Evolutionary conservation across 2,888 invertebrate species (phyloP).

Genomic region (Antheraea yamamai): DNA sequence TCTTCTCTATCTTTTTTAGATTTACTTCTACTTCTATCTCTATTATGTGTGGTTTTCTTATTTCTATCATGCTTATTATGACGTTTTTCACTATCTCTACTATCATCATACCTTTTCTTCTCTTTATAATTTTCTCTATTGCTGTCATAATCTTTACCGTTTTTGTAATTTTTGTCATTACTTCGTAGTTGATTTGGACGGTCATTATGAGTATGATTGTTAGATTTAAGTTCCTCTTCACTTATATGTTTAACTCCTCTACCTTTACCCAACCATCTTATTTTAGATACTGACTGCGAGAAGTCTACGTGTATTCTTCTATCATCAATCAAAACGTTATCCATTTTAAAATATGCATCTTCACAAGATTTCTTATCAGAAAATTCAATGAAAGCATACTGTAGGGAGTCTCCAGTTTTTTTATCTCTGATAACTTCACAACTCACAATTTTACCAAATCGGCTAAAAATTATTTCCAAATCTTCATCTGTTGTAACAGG

Average conservation of each 20-base stretch:
- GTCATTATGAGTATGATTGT: slow-evolving; percentile 34
- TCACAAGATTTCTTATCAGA: slow-evolving; percentile 96
- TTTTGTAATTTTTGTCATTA: slow-evolving; percentile 37
- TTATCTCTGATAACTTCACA: slow-evolving; percentile 98
- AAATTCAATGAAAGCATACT: slow-evolving; percentile 99
- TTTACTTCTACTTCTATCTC: slow-evolving; percentile 52
- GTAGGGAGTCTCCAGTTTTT: slow-evolving; percentile 95
- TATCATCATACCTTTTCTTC: slow-evolving; percentile 49
- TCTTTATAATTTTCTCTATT: slow-evolving; percentile 39
- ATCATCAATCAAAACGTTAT: slow-evolving; percentile 99
- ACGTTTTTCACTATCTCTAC: slow-evolving; percentile 30
- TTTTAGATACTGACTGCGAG: slow-evolving; percentile 98
- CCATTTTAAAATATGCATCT: slow-evolving; percentile 99
- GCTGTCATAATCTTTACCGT: slow-evolving; percentile 33
- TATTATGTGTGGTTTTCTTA: slow-evolving; percentile 32
- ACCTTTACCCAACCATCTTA: slow-evolving; percentile 95
- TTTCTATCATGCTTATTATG: slow-evolving; percentile 28
- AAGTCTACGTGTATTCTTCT: slow-evolving; percentile 99
- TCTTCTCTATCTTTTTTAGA: slow-evolving; percentile 28
- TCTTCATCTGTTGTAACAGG: slow-evolving; percentile 99
- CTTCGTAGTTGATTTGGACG: slow-evolving; percentile 38
- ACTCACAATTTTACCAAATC: slow-evolving; percentile 96
- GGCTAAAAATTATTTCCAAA: slow-evolving; percentile 97
- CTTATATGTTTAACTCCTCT: slow-evolving; percentile 85
- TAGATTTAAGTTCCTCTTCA: slow-evolving; percentile 44